Conservation (phyloP, 2,113 vertebrate genomes). For the Myiagra hebetior region DNA sequence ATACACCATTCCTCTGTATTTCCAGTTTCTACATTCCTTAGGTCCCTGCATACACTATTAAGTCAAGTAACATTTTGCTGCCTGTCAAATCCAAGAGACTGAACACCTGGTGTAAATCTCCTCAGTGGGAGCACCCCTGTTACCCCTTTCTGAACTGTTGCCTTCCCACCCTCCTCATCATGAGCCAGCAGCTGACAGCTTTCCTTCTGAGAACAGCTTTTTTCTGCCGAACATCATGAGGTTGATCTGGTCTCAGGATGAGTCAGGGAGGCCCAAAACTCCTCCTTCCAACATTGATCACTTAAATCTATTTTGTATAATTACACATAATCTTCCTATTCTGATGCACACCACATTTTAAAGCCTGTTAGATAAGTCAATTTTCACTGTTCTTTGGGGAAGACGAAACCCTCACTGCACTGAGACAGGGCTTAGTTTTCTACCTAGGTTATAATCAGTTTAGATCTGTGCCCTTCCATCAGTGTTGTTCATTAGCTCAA, state of each 20-base stretch:
- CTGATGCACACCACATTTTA: neutral
- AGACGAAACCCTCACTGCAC: accelerated
- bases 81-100: neutral
- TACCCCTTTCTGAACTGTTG: neutral
- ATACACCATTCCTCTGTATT: neutral
- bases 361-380: neutral
- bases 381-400: neutral
- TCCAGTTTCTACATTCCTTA: neutral
- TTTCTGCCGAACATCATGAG: neutral
- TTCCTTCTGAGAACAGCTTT: neutral
- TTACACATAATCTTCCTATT: neutral
- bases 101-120: neutral
- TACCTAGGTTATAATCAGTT: neutral
- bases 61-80: neutral
- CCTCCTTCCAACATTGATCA: neutral
- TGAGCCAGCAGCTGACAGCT: accelerated
- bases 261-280: neutral
- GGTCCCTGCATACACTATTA: neutral
- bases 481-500: neutral
- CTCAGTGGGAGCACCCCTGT: neutral
- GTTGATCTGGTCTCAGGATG: neutral
- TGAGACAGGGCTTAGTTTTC: neutral
- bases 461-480: neutral
- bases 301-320: neutral
- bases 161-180: neutral